Base-by-base conservation (phyloP, 1,140 invertebrate species). In the Drosophila ananassae region DNA sequence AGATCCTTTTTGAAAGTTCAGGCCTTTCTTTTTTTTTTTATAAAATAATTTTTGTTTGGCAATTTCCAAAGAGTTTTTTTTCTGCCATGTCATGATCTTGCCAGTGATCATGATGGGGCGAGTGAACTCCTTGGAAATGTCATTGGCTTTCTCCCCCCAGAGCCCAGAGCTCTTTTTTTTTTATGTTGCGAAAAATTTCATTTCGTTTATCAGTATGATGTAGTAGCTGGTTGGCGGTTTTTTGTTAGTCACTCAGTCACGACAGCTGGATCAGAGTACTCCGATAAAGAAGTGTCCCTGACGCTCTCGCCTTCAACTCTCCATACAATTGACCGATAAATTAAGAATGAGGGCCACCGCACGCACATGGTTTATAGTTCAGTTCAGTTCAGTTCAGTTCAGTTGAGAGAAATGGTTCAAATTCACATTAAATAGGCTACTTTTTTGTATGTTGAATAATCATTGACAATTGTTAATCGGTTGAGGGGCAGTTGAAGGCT, bases 121-220 rank as follows among this genome's bases (percentile, higher is more conserved):
- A 87, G 77, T 87, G 83, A 64, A 89, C 83, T 60, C 66, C 64
- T 64, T 61, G 61, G 55, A 83, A 83, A 79, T 89, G 83, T 87
- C 83, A 89, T 89, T 87, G 83, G 77, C 80, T 78, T 82, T 75
- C 62, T 67, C 66, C 32, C 41, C 63, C 62, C 34, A 37, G 25
- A 46, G 25, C 25, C 7, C 25, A 28, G 4, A 32, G 53, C 54
- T 41, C 7, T 24, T 37, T 13, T 46, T 52, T 48, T 64, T 64
- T 73, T 64, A 61, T 75, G 60, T 53, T 75, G 71, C 72, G 41
- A 66, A 46, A 53, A 64, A 63, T 24, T 66, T 58, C 55, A 48
- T 46, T 75, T 59, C 51, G 46, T 60, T 58, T 75, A 72, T 73
- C 56, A 73, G 57, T 54, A 41, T 60, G 34, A 37, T 46, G 17